Conservation (phyloP, 2,797 vertebrate genomes). For the Pogoniulus pusillus region DNA sequence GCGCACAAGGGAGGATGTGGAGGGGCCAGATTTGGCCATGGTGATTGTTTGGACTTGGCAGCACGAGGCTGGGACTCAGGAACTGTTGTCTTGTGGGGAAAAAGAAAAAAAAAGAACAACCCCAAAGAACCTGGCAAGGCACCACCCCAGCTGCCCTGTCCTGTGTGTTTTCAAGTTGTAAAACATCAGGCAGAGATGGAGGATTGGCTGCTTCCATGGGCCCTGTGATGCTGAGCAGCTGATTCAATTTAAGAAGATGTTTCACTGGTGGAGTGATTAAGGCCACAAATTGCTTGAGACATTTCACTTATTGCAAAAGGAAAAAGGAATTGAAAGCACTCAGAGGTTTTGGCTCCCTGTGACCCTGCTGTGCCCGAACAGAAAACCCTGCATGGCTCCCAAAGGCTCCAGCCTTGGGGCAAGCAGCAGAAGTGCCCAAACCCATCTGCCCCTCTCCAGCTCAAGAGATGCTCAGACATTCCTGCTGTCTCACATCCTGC, state of each 20-base stretch:
- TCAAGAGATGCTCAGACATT: neutral
- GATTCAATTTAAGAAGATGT: slow-evolving; percentile 60
- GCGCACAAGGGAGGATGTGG: neutral
- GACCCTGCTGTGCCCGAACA: neutral
- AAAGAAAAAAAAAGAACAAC: neutral
- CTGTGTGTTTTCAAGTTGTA: slow-evolving; percentile 56
- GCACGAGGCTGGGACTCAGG: neutral
- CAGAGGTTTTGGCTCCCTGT: neutral
- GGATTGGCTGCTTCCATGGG: slow-evolving; percentile 60
- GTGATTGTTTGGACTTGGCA: neutral
- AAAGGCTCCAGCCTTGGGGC: neutral
- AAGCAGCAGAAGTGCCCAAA: neutral
- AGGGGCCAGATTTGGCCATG: neutral
- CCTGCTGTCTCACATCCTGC: neutral
- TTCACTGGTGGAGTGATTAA: slow-evolving; percentile 50
- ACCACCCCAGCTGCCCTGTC: neutral
- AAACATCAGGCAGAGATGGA: slow-evolving; percentile 46
- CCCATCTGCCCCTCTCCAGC: neutral
- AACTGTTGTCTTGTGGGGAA: neutral
- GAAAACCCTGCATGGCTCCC: neutral
- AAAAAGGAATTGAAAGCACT: slow-evolving; percentile 39
- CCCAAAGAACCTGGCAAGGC: neutral
- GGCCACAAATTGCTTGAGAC: slow-evolving; percentile 57
- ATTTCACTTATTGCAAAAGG: slow-evolving; percentile 35
- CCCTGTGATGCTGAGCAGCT: slow-evolving; percentile 32